Conservation (phyloP, 1,140 invertebrate genomes). For the Tetragnatha versicolor region DNA sequence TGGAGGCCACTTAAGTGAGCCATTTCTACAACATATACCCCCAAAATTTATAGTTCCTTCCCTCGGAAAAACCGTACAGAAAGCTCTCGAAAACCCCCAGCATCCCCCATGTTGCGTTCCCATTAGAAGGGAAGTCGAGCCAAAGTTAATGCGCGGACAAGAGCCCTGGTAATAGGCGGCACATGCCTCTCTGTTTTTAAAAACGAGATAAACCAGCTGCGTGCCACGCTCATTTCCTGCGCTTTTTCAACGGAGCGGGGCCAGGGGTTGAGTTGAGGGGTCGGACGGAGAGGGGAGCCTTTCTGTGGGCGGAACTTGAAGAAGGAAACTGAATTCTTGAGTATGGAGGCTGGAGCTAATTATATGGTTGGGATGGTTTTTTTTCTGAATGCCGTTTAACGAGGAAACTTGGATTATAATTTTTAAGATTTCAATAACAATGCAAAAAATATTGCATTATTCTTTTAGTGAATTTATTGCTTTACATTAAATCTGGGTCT, state of each 20-base stretch:
- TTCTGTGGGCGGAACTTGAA: not conserved
- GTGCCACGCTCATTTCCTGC: slow-evolving; percentile 19
- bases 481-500: too few relatives aligned
- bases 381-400: too few relatives aligned
- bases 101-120: not conserved
- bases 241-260: not conserved
- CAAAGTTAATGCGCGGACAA: not conserved
- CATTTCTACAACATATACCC: too few relatives aligned
- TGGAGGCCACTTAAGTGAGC: too few relatives aligned
- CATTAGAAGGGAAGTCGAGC: not conserved
- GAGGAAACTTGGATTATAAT: too few relatives aligned
- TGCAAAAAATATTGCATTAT: too few relatives aligned
- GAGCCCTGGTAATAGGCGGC: slow-evolving; percentile 12
- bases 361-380: not conserved
- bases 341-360: not conserved
- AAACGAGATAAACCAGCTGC: slow-evolving; percentile 32
- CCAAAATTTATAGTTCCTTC: too few relatives aligned
- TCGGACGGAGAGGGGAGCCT: not conserved
- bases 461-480: too few relatives aligned
- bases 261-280: slow-evolving; percentile 4
- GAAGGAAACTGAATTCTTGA: not conserved
- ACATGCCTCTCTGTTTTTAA: slow-evolving; percentile 29
- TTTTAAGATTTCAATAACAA: too few relatives aligned
- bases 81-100: not conserved
- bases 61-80: too few relatives aligned